Conservation (phyloP, 2,113 vertebrate genomes). For the Crotalus helleri region DNA sequence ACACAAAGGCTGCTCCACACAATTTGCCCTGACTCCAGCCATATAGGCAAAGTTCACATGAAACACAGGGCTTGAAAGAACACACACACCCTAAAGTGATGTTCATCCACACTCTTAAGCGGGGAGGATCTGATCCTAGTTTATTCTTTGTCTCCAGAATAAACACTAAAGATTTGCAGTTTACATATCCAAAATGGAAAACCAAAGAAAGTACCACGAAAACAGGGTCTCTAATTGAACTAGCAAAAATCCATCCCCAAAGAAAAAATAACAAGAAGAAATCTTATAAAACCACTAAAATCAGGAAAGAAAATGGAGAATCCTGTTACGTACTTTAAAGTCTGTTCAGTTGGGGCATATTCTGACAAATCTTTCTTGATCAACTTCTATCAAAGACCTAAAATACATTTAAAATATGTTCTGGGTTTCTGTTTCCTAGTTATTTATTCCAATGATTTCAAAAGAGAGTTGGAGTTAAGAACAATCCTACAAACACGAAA, state of each 20-base stretch:
- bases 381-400: neutral
- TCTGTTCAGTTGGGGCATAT: neutral
- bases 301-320: too few relatives aligned
- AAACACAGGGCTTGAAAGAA: neutral
- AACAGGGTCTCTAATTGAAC: neutral
- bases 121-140: too few relatives aligned
- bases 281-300: too few relatives aligned
- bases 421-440: too few relatives aligned
- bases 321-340: too few relatives aligned
- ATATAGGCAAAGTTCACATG: neutral
- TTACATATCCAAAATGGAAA: neutral
- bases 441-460: too few relatives aligned
- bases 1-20: neutral
- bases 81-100: neutral
- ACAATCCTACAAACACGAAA: too few relatives aligned
- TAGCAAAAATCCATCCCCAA: neutral
- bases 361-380: neutral
- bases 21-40: neutral
- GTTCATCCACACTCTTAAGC: neutral
- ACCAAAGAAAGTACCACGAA: neutral
- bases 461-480: too few relatives aligned
- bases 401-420: neutral
- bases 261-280: neutral
- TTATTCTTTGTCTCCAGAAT: too few relatives aligned
- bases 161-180: neutral